phyloP scores from a whole-genome alignment of 2,888 invertebrate species.

The Eupithecia dodoneata region DNA sequence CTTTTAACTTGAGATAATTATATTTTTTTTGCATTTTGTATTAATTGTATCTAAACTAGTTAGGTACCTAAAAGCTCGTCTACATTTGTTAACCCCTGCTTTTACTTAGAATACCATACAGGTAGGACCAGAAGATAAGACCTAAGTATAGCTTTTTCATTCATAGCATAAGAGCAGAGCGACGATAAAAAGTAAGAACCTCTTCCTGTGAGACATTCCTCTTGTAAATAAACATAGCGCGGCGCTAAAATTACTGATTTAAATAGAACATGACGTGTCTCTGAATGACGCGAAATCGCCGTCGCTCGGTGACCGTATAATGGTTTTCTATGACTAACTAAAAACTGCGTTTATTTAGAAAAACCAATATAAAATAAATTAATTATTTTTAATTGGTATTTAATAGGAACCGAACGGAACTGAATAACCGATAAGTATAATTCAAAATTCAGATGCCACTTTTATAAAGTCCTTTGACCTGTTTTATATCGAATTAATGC shows the following conservation, averaged over 20 bases:
- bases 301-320: background rate
- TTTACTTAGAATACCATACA: background rate
- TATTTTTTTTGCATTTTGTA: background rate
- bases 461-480: background rate
- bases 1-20: background rate
- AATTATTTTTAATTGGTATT: background rate
- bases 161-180: background rate
- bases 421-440: background rate
- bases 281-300: slow-evolving; percentile 14
- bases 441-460: background rate
- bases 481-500: background rate
- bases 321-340: background rate
- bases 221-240: slow-evolving; percentile 40
- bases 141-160: background rate
- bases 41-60: background rate
- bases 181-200: slow-evolving; percentile 16
- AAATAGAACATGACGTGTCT: slow-evolving; percentile 40
- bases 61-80: too few relatives aligned
- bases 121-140: too few relatives aligned
- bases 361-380: too few relatives aligned
- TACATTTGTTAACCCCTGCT: background rate
- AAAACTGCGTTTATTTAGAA: background rate
- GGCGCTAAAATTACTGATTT: slow-evolving; percentile 31
- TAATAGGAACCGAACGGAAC: background rate
- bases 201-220: slow-evolving; percentile 43